phyloP scores from a whole-genome alignment of 2,888 invertebrate genomes.

The Eupithecia vulgata region DNA sequence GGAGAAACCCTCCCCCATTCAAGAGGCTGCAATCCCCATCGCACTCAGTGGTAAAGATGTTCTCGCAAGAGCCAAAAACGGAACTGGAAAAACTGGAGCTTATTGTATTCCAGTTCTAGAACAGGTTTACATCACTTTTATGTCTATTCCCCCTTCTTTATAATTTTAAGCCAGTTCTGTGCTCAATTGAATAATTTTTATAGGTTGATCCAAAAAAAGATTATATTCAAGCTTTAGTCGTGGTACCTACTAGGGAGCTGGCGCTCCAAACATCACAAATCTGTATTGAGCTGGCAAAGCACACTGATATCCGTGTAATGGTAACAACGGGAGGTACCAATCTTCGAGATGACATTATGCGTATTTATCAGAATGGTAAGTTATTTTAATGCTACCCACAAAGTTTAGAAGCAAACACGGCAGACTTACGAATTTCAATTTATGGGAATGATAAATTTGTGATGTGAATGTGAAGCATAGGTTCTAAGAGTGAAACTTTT shows the following conservation, averaged over 20 bases:
- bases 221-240: constrained; percentile 98
- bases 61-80: constrained; percentile 99
- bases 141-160: constrained; percentile 78
- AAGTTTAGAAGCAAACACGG: neutral
- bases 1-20: constrained; percentile 99
- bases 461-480: neutral
- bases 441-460: neutral
- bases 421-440: neutral
- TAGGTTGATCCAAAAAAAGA: constrained; percentile 93
- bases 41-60: constrained; percentile 99
- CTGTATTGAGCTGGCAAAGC: constrained; percentile 99
- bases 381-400: neutral
- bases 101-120: constrained; percentile 99
- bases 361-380: constrained; percentile 98
- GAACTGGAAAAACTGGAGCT: constrained; percentile 99
- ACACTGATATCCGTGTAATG: constrained; percentile 98
- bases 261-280: constrained; percentile 99
- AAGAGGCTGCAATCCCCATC: constrained; percentile 99
- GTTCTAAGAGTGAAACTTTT: constrained; percentile 46
- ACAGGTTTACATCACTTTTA: constrained; percentile 79
- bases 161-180: neutral
- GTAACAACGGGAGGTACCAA: constrained; percentile 99
- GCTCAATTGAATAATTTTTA: constrained; percentile 32
- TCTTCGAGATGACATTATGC: constrained; percentile 99
- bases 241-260: constrained; percentile 99